Evolutionary conservation across 2,113 vertebrate genomes (phyloP), one percentile per base, ranked within the genome.

Genomic region (Bubo blakistoni): DNA sequence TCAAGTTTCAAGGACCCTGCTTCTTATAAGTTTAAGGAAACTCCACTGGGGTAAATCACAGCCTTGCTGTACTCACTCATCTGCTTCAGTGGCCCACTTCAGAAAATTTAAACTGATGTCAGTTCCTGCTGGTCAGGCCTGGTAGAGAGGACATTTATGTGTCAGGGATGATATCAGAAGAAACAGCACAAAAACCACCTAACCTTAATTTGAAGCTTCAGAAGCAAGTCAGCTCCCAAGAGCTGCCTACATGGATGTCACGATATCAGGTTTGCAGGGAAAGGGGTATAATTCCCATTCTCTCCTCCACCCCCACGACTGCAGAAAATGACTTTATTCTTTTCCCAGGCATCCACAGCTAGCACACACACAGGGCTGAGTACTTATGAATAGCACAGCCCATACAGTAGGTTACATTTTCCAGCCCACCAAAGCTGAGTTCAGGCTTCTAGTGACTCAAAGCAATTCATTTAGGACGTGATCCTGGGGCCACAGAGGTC

Each of bases 291-390:
- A 74, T 74, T 97, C 80, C 70, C 65, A 83, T 86, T 95, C 92
- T 49, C 73, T 88, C 61, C 52, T 90, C 94, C 91, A 85, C 84
- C 24, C 81, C 79, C 78, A 86, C 1, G 5, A 62, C 58, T 80
- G n/a, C 47, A 90, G 71, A 96, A 91, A 97, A 97, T 91, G n/a
- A 77, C 63, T 92, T 93, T 79, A 96, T 97, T 97, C 89, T 96
- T 97, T 65, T 95, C 85, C 55, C 71, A 86, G 52, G 78, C 89
- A 66, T 67, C 49, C 58, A 80, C 57, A 94, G 78, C 81, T 76
- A 80, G 29, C 30, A 61, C 19, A 82, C 36, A 80, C 67, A 86
- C 46, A 89, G 58, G 78, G 74, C 59, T 8, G 6, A 66, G 63
- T 1, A 1, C 65, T 95, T 3, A 70, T 89, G 86, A 97, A 96